phyloP scores from a whole-genome alignment of 2,113 vertebrate genomes.

The Scalopus aquaticus region DNA sequence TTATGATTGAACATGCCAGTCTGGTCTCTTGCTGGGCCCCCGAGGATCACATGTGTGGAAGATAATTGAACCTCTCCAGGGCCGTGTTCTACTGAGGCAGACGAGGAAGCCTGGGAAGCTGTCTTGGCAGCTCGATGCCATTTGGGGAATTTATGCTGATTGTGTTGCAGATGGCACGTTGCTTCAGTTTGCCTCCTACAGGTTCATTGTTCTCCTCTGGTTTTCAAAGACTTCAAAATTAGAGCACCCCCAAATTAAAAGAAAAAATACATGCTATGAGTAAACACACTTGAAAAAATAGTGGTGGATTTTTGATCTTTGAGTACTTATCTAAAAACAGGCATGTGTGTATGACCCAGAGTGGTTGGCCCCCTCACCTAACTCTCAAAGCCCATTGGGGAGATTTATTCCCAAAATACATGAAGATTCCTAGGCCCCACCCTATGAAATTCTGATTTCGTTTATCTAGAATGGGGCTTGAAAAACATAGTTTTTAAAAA shows the following conservation, averaged over 20 bases:
- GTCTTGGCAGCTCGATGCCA: slow-evolving; percentile 46
- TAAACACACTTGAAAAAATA: too few species aligned
- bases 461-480: background rate
- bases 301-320: background rate
- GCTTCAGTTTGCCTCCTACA: slow-evolving; percentile 56
- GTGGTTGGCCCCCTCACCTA: background rate
- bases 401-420: background rate
- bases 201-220: slow-evolving; percentile 56
- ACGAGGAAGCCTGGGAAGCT: slow-evolving; percentile 53
- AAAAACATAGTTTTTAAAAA: slow-evolving; percentile 1
- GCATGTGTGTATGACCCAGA: background rate
- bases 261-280: background rate
- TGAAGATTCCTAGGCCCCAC: background rate
- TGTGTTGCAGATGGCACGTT: slow-evolving; percentile 56
- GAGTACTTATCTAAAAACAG: background rate
- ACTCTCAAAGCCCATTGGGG: background rate
- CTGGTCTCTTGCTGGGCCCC: background rate
- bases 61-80: slow-evolving; percentile 71
- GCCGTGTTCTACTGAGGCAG: slow-evolving; percentile 50
- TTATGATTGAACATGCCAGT: background rate
- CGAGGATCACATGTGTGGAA: slow-evolving; percentile 59
- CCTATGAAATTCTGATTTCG: background rate
- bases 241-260: slow-evolving; percentile 46
- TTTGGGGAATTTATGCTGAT: slow-evolving; percentile 74
- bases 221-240: slow-evolving; percentile 59